Evolutionary conservation across 2,888 invertebrate genomes (phyloP).

Genomic region (Calliopum simillimum): DNA sequence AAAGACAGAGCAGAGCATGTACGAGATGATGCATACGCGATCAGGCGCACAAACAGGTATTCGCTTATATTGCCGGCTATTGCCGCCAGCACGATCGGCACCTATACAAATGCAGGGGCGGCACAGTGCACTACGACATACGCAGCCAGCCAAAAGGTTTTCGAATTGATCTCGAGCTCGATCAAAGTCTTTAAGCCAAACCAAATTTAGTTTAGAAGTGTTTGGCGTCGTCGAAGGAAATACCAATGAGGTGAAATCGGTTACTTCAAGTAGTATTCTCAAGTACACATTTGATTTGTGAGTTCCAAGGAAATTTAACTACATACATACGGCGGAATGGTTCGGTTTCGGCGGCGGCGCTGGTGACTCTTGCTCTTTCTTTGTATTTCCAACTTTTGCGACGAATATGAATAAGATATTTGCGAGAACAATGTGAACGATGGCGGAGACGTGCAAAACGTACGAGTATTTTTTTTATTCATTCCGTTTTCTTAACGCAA

Average conservation of each 20-base stretch:
- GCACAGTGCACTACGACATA: not conserved
- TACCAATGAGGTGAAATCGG: constrained; percentile 52
- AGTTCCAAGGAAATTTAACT: not conserved
- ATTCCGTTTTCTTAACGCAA: too few species aligned
- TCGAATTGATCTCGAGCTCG: constrained; percentile 30
- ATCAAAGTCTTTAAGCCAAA: constrained; percentile 39
- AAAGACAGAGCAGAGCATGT: constrained; percentile 11
- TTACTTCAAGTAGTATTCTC: not conserved
- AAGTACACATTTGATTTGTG: constrained; percentile 6
- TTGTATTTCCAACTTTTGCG: not conserved
- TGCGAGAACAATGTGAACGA: constrained; percentile 9
- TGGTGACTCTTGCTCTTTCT: constrained; percentile 10
- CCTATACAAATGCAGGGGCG: constrained; percentile 5
- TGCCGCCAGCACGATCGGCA: constrained; percentile 25
- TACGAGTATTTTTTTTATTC: too few species aligned
- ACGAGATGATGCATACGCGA: constrained; percentile 32
- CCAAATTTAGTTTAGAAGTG: constrained; percentile 65
- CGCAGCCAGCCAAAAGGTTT: constrained; percentile 21
- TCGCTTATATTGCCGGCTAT: constrained; percentile 33
- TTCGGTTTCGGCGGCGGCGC: constrained; percentile 29
- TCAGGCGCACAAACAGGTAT: constrained; percentile 34
- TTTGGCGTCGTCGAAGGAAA: constrained; percentile 66
- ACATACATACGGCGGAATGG: not conserved
- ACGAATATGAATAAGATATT: not conserved
- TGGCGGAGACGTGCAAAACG: not conserved